phyloP scores from a whole-genome alignment of 1,140 invertebrate species.

The Brachionus sp. region DNA sequence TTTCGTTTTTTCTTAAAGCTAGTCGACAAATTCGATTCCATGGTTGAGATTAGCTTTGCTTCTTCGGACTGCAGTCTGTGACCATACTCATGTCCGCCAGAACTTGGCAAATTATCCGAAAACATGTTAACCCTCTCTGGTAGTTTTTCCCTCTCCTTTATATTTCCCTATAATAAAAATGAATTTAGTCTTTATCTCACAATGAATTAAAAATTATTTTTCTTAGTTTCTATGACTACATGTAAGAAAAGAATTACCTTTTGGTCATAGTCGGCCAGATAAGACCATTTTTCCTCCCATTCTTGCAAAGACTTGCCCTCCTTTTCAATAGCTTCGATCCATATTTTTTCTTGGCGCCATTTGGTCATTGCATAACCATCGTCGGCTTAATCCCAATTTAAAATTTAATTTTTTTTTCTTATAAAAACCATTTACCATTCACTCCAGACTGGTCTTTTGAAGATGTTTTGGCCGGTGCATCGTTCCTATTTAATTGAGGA shows the following conservation, averaged over 20 bases:
- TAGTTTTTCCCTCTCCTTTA: conserved; percentile 19
- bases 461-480: neutral
- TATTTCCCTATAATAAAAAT: conserved; percentile 1
- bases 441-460: neutral
- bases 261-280: conserved; percentile 42
- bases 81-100: conserved; percentile 19
- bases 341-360: conserved; percentile 39
- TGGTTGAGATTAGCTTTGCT: conserved; percentile 1
- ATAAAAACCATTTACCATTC: neutral
- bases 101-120: conserved; percentile 37
- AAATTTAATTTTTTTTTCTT: neutral
- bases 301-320: conserved; percentile 1
- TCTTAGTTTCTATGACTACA: neutral
- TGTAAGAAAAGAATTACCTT: conserved; percentile 9
- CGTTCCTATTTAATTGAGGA: neutral
- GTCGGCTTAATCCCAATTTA: neutral
- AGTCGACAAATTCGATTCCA: conserved; percentile 35
- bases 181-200: neutral
- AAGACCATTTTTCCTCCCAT: conserved; percentile 43
- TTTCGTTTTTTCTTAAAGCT: conserved; percentile 27
- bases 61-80: neutral
- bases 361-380: conserved; percentile 41
- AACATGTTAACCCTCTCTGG: conserved; percentile 41
- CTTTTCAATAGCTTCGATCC: conserved; percentile 29
- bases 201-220: neutral